Evolutionary conservation across 2,888 invertebrate species (phyloP).

Genomic region (Drosophila putrida): DNA sequence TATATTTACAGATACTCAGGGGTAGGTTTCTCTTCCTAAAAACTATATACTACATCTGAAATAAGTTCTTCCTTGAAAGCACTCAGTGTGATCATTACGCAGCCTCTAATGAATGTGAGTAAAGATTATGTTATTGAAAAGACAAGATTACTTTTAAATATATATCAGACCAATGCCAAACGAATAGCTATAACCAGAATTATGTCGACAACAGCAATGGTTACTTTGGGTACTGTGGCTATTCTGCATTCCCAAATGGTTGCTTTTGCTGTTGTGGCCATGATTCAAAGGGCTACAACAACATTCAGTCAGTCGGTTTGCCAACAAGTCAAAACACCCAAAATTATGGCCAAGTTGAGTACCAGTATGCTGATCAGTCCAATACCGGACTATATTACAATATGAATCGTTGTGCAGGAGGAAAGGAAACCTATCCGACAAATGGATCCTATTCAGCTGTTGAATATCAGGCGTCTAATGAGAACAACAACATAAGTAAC

Average conservation of each 20-base stretch:
- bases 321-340: background rate
- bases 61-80: background rate
- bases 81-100: background rate
- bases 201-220: conserved; percentile 8
- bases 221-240: conserved; percentile 4
- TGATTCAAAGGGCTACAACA: background rate
- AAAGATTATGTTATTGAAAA: background rate
- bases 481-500: background rate
- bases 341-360: background rate
- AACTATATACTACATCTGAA: background rate
- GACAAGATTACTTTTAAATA: background rate
- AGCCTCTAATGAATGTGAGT: conserved; percentile 6
- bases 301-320: background rate
- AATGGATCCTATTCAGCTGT: background rate
- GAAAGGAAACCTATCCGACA: background rate
- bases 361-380: conserved; percentile 4
- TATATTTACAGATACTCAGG: background rate
- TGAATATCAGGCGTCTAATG: background rate
- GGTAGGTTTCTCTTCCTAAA: background rate
- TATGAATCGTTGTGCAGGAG: conserved; percentile 1
- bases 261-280: conserved; percentile 9
- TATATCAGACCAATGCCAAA: background rate
- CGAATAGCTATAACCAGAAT: background rate
- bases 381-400: background rate
- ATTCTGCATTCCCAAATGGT: background rate